phyloP scores from a whole-genome alignment of 2,888 invertebrate genomes.

The Neoascia interrupta region DNA sequence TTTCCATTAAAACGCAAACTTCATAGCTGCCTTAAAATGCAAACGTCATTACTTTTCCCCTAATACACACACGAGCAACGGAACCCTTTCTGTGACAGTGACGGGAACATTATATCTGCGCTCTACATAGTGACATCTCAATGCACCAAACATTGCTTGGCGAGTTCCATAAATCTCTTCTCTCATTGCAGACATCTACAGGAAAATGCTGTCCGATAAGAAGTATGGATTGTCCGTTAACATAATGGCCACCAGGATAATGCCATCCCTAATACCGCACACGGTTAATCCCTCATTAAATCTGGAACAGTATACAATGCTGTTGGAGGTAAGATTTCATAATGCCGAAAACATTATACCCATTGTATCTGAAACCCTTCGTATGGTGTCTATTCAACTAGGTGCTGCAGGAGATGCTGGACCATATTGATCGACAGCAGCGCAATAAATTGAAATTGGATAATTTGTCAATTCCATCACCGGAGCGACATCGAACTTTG shows the following conservation, averaged over 20 bases:
- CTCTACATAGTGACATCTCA: not conserved
- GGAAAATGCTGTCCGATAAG: slow-evolving; percentile 92
- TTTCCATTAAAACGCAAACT: slow-evolving; percentile 40
- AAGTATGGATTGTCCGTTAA: slow-evolving; percentile 94
- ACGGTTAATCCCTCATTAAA: slow-evolving; percentile 93
- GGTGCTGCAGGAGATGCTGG: slow-evolving; percentile 95
- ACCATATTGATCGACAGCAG: slow-evolving; percentile 92
- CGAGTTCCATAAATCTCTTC: not conserved
- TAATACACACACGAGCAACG: not conserved
- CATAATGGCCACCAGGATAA: slow-evolving; percentile 95
- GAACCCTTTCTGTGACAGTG: slow-evolving; percentile 12
- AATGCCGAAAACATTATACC: slow-evolving; percentile 11
- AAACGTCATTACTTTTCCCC: not conserved
- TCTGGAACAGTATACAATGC: slow-evolving; percentile 89
- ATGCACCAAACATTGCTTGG: not conserved
- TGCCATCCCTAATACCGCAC: slow-evolving; percentile 95
- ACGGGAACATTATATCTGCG: not conserved
- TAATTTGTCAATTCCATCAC: slow-evolving; percentile 86
- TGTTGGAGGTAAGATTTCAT: slow-evolving; percentile 82
- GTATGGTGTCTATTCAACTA: slow-evolving; percentile 73
- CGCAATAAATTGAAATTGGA: slow-evolving; percentile 93
- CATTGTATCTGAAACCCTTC: slow-evolving; percentile 9
- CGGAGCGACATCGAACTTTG: slow-evolving; percentile 87
- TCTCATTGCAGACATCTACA: slow-evolving; percentile 86
- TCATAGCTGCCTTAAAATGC: not conserved